Base-by-base conservation (phyloP, 1,140 invertebrate genomes). In the Conus ventricosus region DNA sequence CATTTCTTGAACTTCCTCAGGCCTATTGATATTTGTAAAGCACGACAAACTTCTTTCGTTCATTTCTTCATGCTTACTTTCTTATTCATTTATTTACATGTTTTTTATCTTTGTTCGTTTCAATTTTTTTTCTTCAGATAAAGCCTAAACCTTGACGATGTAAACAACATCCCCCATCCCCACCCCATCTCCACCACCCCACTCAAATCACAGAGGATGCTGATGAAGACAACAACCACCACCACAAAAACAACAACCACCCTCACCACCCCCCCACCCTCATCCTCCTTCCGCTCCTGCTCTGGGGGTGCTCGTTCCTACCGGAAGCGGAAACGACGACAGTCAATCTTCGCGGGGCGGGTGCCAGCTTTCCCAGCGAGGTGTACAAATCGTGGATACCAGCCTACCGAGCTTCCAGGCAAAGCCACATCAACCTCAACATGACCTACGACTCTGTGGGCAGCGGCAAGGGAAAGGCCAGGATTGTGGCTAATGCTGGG, bases 381-480 rank as follows among this genome's bases (percentile, higher is more conserved):
- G 90, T 90, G 17, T 91, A 91, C 87, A 75, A 83, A 27, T 51
- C 78, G 55, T 91, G 90, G 90, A 83, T 88, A 0, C 82, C 85
- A 10, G 54, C 85, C 11, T 91, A 90, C 84, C 85, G 80, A 53
- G 80, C 88, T 4, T 85, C 84, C 54, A 80, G 91, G 11, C 87
- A 85, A 25, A 4, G 51, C 3, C n/a, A 89, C 39, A 57, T 54
- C 1, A 60, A 83, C 15, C 39, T 93, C 25, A 78, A 85, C 15
- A 91, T 93, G 88, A 87, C 87, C 3, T 93, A 93, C 76, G 89
- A 90, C 7, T 27, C 89, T 2, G 86, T 88, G 5, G 91, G 91
- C 39, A 92, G 91, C 85, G 90, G 92, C 7, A 88, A 60, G 4
- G 92, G 91, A 15, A 90, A 91, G 54, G 82, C 55, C 0, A 76